Conservation (phyloP, 2,113 vertebrate species). For the Epinephelus moara region DNA sequence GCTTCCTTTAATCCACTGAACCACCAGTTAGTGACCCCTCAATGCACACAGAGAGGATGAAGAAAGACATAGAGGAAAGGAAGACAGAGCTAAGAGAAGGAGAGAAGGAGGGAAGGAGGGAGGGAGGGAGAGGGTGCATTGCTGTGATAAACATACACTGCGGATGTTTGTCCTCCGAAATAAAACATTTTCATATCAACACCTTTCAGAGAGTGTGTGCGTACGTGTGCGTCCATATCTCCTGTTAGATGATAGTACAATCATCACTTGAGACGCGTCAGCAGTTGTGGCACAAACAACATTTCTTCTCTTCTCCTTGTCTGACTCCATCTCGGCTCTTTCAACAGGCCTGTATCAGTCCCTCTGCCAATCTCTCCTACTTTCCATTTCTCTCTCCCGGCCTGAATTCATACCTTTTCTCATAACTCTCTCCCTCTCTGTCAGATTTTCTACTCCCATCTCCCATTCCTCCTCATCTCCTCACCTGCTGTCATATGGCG, state of each 20-base stretch:
- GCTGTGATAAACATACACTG: constrained; percentile 56
- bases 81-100: constrained; percentile 28
- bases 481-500: constrained; percentile 72
- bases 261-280: constrained; percentile 73
- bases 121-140: constrained; percentile 7
- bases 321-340: constrained; percentile 73
- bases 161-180: constrained; percentile 59
- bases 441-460: constrained; percentile 62
- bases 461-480: constrained; percentile 66
- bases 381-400: constrained; percentile 51
- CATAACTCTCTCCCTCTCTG: constrained; percentile 45
- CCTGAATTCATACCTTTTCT: constrained; percentile 56
- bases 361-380: constrained; percentile 59
- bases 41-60: constrained; percentile 69
- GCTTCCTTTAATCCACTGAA: constrained; percentile 84
- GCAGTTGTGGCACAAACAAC: constrained; percentile 69
- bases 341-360: constrained; percentile 65
- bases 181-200: constrained; percentile 71
- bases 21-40: constrained; percentile 82
- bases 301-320: constrained; percentile 71
- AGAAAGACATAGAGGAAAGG: constrained; percentile 49
- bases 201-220: constrained; percentile 34
- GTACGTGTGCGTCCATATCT: constrained; percentile 46
- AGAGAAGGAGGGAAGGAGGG: constrained; percentile 12
- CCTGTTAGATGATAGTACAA: constrained; percentile 69